Conservation (phyloP, 2,113 vertebrate genomes). For the Xerus inauris region DNA sequence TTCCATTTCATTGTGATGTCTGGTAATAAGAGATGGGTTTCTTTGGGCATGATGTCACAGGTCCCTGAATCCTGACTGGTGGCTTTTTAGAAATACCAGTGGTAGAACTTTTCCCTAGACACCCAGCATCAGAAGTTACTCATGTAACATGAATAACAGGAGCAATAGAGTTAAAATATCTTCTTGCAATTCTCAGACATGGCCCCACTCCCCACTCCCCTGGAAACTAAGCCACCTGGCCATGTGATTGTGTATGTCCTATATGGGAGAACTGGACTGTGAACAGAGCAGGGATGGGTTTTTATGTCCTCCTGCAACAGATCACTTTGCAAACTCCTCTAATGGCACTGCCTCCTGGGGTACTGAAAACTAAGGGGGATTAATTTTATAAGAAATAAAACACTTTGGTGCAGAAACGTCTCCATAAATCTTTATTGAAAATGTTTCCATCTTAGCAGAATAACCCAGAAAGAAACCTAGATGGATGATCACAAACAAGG, state of each 20-base stretch:
- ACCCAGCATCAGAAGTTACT: neutral
- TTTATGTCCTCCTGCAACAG: slow-evolving; percentile 24
- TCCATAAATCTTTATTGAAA: slow-evolving; percentile 85
- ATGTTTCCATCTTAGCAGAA: slow-evolving; percentile 79
- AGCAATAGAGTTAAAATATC: neutral
- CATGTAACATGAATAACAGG: neutral
- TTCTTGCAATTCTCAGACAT: neutral
- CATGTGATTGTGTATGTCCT: rapidly evolving
- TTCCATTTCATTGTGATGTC: neutral
- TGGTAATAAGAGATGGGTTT: neutral
- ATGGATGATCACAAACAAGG: slow-evolving; percentile 65
- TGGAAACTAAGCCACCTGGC: neutral
- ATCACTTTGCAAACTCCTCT: slow-evolving; percentile 31
- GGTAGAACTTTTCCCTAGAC: neutral
- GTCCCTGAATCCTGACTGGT: neutral
- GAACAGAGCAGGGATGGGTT: neutral
- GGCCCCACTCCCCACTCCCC: neutral
- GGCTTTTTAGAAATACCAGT: neutral
- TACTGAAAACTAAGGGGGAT: neutral
- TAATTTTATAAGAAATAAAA: slow-evolving; percentile 82
- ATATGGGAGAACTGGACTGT: neutral
- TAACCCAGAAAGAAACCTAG: slow-evolving; percentile 81
- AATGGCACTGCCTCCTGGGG: neutral
- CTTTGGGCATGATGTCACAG: neutral
- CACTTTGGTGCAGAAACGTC: slow-evolving; percentile 74